A percentile compares a stretch with the other conserved stretches of the same genome.
Evolutionary conservation across 1,140 invertebrate species (phyloP).

Genomic region (Dendrolimus punctatus): DNA sequence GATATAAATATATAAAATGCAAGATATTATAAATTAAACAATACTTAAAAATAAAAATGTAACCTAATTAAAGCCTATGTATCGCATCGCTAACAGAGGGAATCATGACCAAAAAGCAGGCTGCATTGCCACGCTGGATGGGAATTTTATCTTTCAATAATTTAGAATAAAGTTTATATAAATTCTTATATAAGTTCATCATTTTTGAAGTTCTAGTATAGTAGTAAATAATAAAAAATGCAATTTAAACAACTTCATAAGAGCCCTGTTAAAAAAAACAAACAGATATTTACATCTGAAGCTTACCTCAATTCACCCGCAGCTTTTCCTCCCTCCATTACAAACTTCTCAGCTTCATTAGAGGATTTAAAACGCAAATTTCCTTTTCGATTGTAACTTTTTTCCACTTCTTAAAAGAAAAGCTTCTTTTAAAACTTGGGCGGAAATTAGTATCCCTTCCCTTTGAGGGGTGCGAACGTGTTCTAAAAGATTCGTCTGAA

Average conservation of each 20-base stretch:
- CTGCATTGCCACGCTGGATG: no score
- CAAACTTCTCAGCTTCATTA: slow-evolving; percentile 70
- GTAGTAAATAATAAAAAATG: no score
- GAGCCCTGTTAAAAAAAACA: neutral
- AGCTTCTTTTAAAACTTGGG: slow-evolving; percentile 61
- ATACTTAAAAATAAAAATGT: no score
- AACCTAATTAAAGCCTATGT: no score
- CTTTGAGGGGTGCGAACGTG: slow-evolving; percentile 60
- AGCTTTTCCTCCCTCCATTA: slow-evolving; percentile 70
- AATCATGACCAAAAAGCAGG: no score
- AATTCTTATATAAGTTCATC: no score
- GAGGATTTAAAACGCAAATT: slow-evolving; percentile 72
- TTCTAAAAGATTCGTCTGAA: slow-evolving; percentile 61
- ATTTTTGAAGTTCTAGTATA: no score
- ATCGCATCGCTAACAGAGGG: no score
- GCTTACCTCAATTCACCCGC: slow-evolving; percentile 58
- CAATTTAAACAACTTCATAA: neutral
- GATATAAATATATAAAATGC: no score
- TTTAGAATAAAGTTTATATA: no score
- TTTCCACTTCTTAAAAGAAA: slow-evolving; percentile 68
- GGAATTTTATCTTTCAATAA: no score
- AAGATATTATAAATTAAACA: no score
- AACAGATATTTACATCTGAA: neutral
- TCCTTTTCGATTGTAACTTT: slow-evolving; percentile 72
- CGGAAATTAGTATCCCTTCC: slow-evolving; percentile 68